These are phyloP conservation scores for Bruchidius siliquastri DNA, from an alignment of 2,888 invertebrate species.

Conservation along the genomic window DNA sequence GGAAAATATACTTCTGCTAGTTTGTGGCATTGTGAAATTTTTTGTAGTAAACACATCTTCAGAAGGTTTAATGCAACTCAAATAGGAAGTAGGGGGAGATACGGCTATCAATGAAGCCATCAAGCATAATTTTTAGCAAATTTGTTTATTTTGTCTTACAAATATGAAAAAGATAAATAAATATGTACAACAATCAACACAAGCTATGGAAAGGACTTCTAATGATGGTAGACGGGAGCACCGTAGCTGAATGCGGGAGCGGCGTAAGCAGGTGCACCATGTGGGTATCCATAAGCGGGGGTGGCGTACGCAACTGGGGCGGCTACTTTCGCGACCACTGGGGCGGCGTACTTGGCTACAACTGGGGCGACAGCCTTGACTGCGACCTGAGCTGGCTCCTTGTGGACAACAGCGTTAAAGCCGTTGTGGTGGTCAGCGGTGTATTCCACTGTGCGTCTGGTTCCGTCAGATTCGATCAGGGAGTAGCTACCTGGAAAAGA, in stretches of 20 bases:
- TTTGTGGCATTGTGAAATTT: no score
- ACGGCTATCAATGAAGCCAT: not conserved
- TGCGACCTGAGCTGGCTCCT: conserved; percentile 43
- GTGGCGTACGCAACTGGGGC: conserved; percentile 17
- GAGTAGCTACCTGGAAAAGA: conserved; percentile 51
- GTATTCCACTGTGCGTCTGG: conserved; percentile 52
- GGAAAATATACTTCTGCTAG: no score
- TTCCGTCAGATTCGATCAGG: conserved; percentile 52
- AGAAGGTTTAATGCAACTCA: no score
- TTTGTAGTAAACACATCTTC: no score
- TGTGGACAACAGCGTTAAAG: conserved; percentile 53
- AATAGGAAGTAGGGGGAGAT: no score
- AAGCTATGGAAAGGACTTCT: not conserved
- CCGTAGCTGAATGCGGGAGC: conserved; percentile 1
- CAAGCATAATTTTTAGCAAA: not conserved
- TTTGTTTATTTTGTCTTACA: not conserved
- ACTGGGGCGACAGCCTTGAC: conserved; percentile 26
- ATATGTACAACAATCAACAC: not conserved
- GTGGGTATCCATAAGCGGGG: conserved; percentile 6
- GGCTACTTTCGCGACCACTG: conserved; percentile 18
- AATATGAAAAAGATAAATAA: not conserved
- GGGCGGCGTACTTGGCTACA: conserved; percentile 19
- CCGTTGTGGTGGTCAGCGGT: conserved; percentile 52
- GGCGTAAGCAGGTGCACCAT: conserved; percentile 11
- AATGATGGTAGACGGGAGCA: conserved; percentile 3